Evolutionary conservation across 2,888 invertebrate genomes (phyloP).

Genomic region (Pherbina coryleti): DNA sequence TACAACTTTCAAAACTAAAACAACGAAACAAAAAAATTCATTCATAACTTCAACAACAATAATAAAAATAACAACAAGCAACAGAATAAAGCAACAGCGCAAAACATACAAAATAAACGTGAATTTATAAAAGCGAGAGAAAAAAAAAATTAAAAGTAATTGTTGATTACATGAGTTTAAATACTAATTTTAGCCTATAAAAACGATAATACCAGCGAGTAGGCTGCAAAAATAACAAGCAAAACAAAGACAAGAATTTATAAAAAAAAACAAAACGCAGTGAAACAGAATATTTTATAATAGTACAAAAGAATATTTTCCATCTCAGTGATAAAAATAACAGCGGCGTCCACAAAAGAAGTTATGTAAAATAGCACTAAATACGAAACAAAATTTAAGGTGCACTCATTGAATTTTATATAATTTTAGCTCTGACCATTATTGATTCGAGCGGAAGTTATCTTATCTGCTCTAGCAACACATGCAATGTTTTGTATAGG

Average conservation of each 20-base stretch:
- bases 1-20: background rate
- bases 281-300: background rate
- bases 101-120: background rate
- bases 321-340: too few relatives aligned
- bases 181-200: background rate
- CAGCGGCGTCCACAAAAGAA: too few relatives aligned
- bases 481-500: too few relatives aligned
- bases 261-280: background rate
- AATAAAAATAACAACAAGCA: conserved; percentile 8
- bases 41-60: conserved; percentile 29
- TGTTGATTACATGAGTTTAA: background rate
- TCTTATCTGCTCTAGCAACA: too few relatives aligned
- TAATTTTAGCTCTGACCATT: too few relatives aligned
- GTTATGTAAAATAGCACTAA: too few relatives aligned
- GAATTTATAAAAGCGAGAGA: background rate
- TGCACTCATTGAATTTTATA: too few relatives aligned
- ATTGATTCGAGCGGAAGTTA: too few relatives aligned
- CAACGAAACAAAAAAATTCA: conserved; percentile 25
- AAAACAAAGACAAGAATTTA: background rate
- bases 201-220: background rate
- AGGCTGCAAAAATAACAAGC: background rate
- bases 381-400: too few relatives aligned
- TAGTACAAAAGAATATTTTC: too few relatives aligned
- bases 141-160: background rate
- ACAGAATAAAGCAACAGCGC: conserved; percentile 6